A percentile compares a stretch with the other conserved stretches of the same genome.
phyloP scores from a whole-genome alignment of 2,113 vertebrate species.

The Bettongia penicillata region DNA sequence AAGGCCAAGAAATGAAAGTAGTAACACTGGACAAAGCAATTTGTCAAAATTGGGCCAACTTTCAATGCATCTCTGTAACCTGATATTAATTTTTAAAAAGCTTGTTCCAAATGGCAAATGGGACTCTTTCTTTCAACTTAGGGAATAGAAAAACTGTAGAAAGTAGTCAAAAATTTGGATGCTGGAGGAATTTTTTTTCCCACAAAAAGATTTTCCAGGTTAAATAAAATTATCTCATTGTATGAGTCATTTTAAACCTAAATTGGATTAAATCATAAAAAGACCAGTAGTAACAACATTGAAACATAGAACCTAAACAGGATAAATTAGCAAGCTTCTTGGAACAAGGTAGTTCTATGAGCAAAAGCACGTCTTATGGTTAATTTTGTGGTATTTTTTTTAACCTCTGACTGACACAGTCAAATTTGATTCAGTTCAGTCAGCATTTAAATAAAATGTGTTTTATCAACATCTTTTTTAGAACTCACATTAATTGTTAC shows the following conservation, averaged over 20 bases:
- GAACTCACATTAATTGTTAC: background rate
- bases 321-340: conserved; percentile 39
- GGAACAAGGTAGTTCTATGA: background rate
- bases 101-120: conserved; percentile 28
- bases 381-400: conserved; percentile 29
- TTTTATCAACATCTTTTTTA: background rate
- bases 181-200: background rate
- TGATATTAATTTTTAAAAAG: background rate
- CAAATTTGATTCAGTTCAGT: background rate
- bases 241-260: conserved; percentile 30
- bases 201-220: background rate
- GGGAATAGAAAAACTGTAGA: background rate
- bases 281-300: conserved; percentile 39
- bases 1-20: background rate
- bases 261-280: conserved; percentile 53
- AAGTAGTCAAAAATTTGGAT: background rate
- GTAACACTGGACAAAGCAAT: background rate
- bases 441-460: background rate
- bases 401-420: conserved; percentile 22
- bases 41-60: background rate
- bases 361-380: conserved; percentile 21
- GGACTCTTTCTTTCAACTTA: background rate
- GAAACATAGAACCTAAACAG: conserved; percentile 14
- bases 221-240: conserved; percentile 44
- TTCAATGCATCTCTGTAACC: background rate